Evolutionary conservation across 2,888 invertebrate species (phyloP), one percentile per base, ranked within the genome.

Genomic region (Aphrophora alni): DNA sequence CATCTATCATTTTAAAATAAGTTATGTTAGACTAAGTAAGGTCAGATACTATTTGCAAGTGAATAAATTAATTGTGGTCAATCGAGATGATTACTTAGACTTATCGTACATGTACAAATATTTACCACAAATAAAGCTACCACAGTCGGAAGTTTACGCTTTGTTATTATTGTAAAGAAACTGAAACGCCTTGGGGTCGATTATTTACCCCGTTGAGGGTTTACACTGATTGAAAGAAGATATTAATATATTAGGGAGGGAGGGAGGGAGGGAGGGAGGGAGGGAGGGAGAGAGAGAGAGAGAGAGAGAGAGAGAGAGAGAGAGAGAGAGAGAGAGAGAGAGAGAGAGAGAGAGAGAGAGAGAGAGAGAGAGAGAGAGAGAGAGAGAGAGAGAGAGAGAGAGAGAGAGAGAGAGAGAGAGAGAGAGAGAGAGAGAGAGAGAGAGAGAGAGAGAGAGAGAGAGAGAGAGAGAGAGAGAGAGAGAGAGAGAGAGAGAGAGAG

Each of bases 371-470:
- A 68, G 14, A 8, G 14, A 5, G 5, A 68, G 25, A 24, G 14
- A 14, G 68, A 68, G 14, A 68, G 68, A 68, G 7, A 69, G 69
- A 69, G 74, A 81, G 72, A 74, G 77, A 51, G 72, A 44, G 78
- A 81, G 51, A 78, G 25, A 73, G 25, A 25, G 72, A 38, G 51
- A 25, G 59, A 73, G 26, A 17, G 26, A 8, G 27, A 73, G 17
- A 51, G 38, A 78, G 25, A 73, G 26, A 26, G 21, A 26, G 26
- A 17, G n/a, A 8, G 26, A 44, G 14, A 14, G 12, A 44, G n/a
- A 69, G n/a, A 69, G 26, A 51, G 26, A 25, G 25, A 21, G 33
- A 73, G 33, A 10, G 38, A 78, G 59, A 71, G 33, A 78, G 59
- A 77, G 38, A 3, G 0, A 71, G 38, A 71, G 71, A 71, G 21